These are phyloP conservation scores for Dinocampus coccinellae DNA, from an alignment of 2,888 invertebrate species.

Conservation along the genomic window DNA sequence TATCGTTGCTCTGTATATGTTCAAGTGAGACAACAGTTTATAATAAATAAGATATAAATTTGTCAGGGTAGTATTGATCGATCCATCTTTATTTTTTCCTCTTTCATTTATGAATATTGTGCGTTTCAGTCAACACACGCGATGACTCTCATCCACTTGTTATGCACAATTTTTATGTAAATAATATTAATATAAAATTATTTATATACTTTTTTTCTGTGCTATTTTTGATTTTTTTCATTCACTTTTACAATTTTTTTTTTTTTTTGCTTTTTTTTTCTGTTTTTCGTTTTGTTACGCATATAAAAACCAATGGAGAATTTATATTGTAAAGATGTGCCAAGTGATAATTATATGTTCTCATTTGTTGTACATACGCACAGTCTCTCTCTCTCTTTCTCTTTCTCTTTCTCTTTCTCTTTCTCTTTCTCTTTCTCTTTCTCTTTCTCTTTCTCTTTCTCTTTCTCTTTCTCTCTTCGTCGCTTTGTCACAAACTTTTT, in stretches of 20 bases:
- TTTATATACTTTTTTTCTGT: no score
- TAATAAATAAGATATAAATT: not conserved
- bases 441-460: no score
- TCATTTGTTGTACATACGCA: not conserved
- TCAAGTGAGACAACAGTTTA: not conserved
- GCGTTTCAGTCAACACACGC: not conserved
- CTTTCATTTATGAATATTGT: not conserved
- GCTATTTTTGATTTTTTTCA: no score
- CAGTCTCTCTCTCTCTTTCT: no score
- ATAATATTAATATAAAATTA: no score
- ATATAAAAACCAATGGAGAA: not conserved
- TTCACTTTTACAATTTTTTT: not conserved
- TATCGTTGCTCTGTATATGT: no score
- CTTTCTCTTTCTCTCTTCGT: not conserved
- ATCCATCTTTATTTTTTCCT: not conserved
- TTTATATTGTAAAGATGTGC: not conserved
- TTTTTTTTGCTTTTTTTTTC: no score
- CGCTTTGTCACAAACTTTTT: no score
- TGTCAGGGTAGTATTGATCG: not conserved
- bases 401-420: no score
- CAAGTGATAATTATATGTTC: slow-evolving; percentile 1
- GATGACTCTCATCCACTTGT: no score
- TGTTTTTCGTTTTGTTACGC: not conserved
- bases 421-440: no score
- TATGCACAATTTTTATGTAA: no score